phyloP scores from a whole-genome alignment of 2,113 vertebrate species.

The Psilopogon haemacephalus region DNA sequence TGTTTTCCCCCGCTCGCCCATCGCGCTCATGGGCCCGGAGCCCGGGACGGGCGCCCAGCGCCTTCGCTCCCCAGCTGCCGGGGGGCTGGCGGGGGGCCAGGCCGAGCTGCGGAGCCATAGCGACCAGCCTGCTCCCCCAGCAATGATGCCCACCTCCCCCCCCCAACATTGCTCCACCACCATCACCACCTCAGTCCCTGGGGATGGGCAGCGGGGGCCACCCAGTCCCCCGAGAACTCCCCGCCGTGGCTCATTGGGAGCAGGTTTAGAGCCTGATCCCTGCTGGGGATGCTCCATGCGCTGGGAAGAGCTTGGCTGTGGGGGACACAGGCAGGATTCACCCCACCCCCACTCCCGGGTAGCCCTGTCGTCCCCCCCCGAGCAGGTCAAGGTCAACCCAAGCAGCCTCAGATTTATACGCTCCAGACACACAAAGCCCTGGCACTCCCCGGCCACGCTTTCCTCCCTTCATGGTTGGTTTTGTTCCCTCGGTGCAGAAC shows the following conservation, averaged over 20 bases:
- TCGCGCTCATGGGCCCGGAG: slow-evolving; percentile 16
- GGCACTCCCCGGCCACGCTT: not conserved
- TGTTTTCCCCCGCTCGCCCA: slow-evolving; percentile 21
- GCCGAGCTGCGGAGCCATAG: not conserved
- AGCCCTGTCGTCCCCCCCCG: no score
- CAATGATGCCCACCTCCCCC: not conserved
- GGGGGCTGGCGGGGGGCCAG: slow-evolving; percentile 7
- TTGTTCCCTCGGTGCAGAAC: not conserved
- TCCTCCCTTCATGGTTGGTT: not conserved
- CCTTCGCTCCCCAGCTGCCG: slow-evolving; percentile 30
- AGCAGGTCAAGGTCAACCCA: not conserved
- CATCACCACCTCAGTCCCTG: not conserved
- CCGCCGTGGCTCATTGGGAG: not conserved
- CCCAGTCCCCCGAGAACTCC: not conserved
- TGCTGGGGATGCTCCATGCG: fast-evolving
- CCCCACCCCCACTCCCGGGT: not conserved
- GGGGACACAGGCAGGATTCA: not conserved
- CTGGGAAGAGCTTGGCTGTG: fast-evolving
- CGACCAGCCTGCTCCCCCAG: not conserved
- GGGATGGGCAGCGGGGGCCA: fast-evolving
- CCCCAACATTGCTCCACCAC: not conserved
- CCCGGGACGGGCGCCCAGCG: slow-evolving; percentile 15
- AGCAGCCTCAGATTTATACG: not conserved
- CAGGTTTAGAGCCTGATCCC: not conserved
- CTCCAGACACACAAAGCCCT: not conserved